A percentile compares a stretch with the other conserved stretches of the same genome.
phyloP scores from a whole-genome alignment of 2,888 invertebrate genomes.

The Campoletis raptor region DNA sequence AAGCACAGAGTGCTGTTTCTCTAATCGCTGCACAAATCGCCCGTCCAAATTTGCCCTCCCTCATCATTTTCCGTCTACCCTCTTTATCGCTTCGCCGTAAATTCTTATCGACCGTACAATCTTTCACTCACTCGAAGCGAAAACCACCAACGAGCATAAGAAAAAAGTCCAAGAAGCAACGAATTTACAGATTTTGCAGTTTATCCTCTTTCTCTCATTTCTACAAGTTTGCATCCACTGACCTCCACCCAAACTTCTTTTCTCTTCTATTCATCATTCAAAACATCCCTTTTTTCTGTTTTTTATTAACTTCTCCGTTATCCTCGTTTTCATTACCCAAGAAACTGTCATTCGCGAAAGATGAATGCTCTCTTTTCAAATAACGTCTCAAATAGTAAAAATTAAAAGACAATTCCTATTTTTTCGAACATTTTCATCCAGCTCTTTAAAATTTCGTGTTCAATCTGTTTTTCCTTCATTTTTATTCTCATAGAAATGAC shows the following conservation, averaged over 20 bases:
- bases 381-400: background rate
- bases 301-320: background rate
- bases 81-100: constrained; percentile 68
- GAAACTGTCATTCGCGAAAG: background rate
- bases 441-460: no score
- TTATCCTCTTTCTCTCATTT: constrained; percentile 10
- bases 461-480: background rate
- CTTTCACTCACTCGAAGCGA: constrained; percentile 64
- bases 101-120: constrained; percentile 67
- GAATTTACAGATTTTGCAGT: constrained; percentile 16
- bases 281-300: background rate
- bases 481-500: background rate
- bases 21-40: constrained; percentile 77
- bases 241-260: background rate
- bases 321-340: background rate
- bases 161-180: constrained; percentile 17
- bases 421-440: background rate
- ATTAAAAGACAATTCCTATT: background rate
- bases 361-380: background rate
- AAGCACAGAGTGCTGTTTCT: constrained; percentile 51
- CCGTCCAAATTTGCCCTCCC: constrained; percentile 75
- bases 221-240: background rate
- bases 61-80: constrained; percentile 72
- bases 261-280: background rate
- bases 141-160: constrained; percentile 58